Conservation (phyloP, 1,140 invertebrate species). For the Archivesica marissinica region DNA sequence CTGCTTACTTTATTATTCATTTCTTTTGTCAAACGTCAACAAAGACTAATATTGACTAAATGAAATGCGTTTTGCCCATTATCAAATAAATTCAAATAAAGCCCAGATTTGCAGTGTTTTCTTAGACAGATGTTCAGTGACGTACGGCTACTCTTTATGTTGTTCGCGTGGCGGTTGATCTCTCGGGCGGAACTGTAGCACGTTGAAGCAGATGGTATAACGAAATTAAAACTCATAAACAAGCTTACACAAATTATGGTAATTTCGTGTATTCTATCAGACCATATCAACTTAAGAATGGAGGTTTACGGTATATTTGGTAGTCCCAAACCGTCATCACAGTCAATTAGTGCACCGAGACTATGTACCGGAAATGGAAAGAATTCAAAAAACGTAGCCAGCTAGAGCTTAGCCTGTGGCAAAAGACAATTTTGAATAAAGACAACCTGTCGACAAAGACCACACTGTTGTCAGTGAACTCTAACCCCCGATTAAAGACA, state of each 20-base stretch:
- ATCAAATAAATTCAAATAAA: conserved; percentile 42
- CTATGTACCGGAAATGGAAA: too few relatives aligned
- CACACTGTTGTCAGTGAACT: too few relatives aligned
- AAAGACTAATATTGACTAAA: conserved; percentile 35
- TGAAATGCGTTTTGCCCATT: background rate
- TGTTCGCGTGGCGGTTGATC: conserved; percentile 35
- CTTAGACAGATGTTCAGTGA: conserved; percentile 17
- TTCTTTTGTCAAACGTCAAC: conserved; percentile 9
- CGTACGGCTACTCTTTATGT: background rate
- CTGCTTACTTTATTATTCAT: background rate
- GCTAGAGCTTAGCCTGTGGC: too few relatives aligned
- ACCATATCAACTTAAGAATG: too few relatives aligned
- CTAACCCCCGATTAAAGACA: too few relatives aligned
- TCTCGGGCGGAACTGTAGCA: background rate
- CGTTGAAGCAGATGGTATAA: conserved; percentile 24
- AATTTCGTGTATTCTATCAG: background rate
- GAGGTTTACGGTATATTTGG: too few relatives aligned
- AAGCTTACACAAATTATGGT: conserved; percentile 28
- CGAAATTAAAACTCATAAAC: conserved; percentile 18
- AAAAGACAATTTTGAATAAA: too few relatives aligned
- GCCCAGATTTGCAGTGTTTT: conserved; percentile 1
- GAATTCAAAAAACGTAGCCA: too few relatives aligned
- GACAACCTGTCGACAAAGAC: too few relatives aligned
- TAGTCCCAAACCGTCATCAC: too few relatives aligned
- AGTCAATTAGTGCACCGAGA: too few relatives aligned